A percentile compares a stretch with the other conserved stretches of the same genome.
These are phyloP conservation scores for Protobothrops flavoviridis DNA, from an alignment of 2,113 vertebrate species.

Conservation along the genomic window DNA sequence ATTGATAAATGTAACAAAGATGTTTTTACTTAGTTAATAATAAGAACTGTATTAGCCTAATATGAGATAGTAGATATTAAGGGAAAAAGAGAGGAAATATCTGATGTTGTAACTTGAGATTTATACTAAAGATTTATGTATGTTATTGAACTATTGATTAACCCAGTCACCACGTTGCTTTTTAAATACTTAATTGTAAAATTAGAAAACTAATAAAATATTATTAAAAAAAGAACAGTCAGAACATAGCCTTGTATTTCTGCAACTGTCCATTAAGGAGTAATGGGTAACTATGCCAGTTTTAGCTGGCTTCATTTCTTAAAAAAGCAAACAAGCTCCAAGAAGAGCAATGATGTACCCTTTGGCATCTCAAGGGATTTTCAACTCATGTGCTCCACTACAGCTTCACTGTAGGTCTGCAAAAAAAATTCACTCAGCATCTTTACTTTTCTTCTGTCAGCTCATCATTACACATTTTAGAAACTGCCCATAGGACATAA, in stretches of 20 bases:
- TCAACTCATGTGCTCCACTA: not conserved
- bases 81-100: too few species aligned
- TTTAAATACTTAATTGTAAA: too few species aligned
- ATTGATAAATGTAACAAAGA: too few species aligned
- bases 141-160: too few species aligned
- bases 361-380: not conserved
- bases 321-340: not conserved
- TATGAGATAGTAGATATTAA: too few species aligned
- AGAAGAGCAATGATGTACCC: constrained; percentile 3
- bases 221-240: not conserved
- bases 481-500: not conserved
- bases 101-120: too few species aligned
- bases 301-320: constrained; percentile 10
- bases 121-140: too few species aligned
- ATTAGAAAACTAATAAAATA: too few species aligned
- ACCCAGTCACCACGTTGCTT: too few species aligned
- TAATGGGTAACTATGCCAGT: constrained; percentile 48
- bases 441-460: not conserved
- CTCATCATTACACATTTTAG: not conserved
- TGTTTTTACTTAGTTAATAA: too few species aligned
- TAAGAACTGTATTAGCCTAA: too few species aligned
- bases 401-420: not conserved
- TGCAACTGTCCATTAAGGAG: constrained; percentile 42
- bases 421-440: not conserved
- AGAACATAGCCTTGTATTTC: constrained; percentile 40